These are phyloP conservation scores for Onychorhynchus coronatus DNA, from an alignment of 2,113 vertebrate genomes.

Conservation along the genomic window DNA sequence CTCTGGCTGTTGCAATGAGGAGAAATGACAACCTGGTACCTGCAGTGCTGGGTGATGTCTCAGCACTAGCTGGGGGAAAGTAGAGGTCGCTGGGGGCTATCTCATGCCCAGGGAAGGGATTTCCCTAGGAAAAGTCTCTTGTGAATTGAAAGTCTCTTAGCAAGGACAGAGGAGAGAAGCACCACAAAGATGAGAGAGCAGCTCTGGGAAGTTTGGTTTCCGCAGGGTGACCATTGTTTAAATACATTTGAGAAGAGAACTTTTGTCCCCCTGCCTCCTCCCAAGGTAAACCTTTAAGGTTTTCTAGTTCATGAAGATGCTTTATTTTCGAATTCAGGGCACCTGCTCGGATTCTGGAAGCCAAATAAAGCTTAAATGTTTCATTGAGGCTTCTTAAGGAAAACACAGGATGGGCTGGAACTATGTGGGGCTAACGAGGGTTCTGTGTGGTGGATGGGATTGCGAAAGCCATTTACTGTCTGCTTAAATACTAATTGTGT, in stretches of 20 bases:
- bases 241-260: neutral
- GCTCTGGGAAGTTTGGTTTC: neutral
- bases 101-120: neutral
- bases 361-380: neutral
- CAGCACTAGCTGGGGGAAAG: neutral
- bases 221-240: neutral
- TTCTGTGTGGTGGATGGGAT: fast-evolving
- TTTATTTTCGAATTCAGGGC: neutral
- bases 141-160: neutral
- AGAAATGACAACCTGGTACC: neutral
- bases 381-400: neutral
- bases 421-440: fast-evolving
- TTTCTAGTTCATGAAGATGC: neutral
- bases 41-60: neutral
- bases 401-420: neutral
- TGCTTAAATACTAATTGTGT: neutral
- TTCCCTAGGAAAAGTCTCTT: neutral
- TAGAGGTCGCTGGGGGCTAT: neutral
- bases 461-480: neutral
- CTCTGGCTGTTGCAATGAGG: neutral
- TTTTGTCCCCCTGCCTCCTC: neutral
- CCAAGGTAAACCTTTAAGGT: neutral
- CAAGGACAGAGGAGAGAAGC: neutral
- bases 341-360: neutral
- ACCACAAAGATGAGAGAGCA: neutral